Conservation (phyloP, 2,113 vertebrate species). For the Microcebus ravelobensis region DNA sequence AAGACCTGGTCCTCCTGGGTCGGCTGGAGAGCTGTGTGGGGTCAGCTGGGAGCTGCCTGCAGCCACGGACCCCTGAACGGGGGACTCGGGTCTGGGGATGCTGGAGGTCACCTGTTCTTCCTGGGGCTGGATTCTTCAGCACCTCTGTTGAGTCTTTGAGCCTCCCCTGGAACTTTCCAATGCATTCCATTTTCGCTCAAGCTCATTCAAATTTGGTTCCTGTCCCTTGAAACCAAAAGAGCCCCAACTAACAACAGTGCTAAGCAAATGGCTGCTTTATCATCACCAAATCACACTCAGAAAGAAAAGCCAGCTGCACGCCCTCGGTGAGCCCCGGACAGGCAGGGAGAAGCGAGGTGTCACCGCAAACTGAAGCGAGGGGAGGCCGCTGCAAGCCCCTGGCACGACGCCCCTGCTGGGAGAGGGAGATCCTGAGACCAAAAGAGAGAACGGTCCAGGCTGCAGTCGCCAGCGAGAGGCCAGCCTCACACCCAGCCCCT, state of each 20-base stretch:
- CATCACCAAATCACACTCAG: background rate
- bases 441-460: background rate
- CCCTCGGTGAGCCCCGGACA: background rate
- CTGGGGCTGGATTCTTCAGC: background rate
- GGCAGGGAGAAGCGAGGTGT: background rate
- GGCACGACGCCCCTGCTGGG: background rate
- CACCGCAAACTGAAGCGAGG: background rate
- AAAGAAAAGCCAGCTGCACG: background rate
- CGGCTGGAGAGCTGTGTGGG: background rate
- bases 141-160: background rate
- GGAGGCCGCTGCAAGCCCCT: background rate
- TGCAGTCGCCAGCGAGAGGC: fast-evolving
- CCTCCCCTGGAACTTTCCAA: background rate
- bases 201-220: background rate
- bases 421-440: background rate
- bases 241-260: background rate
- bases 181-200: background rate
- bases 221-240: slow-evolving; percentile 31
- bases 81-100: background rate
- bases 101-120: background rate
- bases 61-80: background rate
- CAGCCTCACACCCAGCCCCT: background rate
- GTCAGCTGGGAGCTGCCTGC: background rate
- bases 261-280: background rate
- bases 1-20: background rate